phyloP scores from a whole-genome alignment of 2,797 vertebrate genomes.

The Poeciliopsis turneri region DNA sequence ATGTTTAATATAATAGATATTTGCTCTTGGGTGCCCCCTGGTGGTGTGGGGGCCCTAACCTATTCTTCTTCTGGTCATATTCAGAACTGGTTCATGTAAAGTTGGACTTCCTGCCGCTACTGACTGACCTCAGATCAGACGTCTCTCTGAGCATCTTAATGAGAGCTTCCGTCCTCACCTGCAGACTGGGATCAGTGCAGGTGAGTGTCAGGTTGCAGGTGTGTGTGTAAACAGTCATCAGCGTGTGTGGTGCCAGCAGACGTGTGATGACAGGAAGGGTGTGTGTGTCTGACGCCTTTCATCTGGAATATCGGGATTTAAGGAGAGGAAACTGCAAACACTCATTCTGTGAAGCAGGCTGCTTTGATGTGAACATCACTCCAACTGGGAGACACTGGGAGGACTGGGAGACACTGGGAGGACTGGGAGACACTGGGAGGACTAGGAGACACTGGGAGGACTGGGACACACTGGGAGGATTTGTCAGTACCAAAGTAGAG shows the following conservation, averaged over 20 bases:
- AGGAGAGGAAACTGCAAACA: constrained; percentile 72
- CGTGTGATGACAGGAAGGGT: constrained; percentile 65
- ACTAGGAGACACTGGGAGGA: background rate
- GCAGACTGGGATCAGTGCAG: constrained; percentile 9
- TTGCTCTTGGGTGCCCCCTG: too few relatives aligned
- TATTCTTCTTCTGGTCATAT: background rate
- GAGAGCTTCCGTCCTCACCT: background rate
- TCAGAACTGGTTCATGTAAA: background rate
- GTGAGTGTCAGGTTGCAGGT: constrained; percentile 47
- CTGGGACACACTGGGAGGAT: background rate
- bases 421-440: background rate
- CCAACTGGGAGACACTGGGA: background rate
- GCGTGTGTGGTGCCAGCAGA: constrained; percentile 58
- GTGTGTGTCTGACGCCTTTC: constrained; percentile 64
- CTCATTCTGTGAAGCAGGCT: constrained; percentile 48
- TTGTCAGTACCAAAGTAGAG: too few relatives aligned
- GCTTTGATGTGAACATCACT: constrained; percentile 53
- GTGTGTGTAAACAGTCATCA: constrained; percentile 71
- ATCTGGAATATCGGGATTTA: constrained; percentile 66
- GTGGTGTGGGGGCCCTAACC: too few relatives aligned
- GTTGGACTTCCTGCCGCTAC: background rate
- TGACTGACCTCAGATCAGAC: background rate
- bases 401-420: background rate
- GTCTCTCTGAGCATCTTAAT: background rate
- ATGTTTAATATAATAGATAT: too few relatives aligned